phyloP scores from a whole-genome alignment of 1,140 invertebrate genomes.

The Spodoptera litura region DNA sequence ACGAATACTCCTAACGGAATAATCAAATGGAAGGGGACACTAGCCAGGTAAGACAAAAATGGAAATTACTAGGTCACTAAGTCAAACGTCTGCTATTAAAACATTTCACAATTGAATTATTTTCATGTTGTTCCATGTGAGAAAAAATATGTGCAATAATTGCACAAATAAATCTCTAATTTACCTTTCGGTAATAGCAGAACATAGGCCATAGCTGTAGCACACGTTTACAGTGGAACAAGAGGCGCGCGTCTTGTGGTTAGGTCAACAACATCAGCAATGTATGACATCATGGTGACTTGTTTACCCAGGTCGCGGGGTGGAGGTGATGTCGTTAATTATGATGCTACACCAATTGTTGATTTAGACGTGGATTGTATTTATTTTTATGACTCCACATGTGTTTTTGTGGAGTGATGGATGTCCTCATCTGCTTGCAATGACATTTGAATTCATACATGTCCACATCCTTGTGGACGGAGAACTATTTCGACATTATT shows the following conservation, averaged over 20 bases:
- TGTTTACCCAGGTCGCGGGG: conserved; percentile 72
- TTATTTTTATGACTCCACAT: conserved; percentile 49
- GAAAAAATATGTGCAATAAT: background rate
- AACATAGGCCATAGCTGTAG: background rate
- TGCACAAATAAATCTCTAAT: conserved; percentile 9
- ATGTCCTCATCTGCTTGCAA: conserved; percentile 3
- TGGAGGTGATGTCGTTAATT: conserved; percentile 75
- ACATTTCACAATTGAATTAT: background rate
- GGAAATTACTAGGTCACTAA: conserved; percentile 17
- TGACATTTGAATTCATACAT: conserved; percentile 7
- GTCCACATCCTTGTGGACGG: background rate
- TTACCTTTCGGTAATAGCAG: conserved; percentile 4
- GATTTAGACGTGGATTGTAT: conserved; percentile 52
- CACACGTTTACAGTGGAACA: conserved; percentile 50
- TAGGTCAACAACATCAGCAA: conserved; percentile 79
- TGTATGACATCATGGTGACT: conserved; percentile 79
- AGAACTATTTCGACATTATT: background rate
- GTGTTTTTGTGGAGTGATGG: conserved; percentile 15
- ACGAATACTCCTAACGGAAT: conserved; percentile 64
- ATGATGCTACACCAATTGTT: conserved; percentile 63
- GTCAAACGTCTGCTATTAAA: conserved; percentile 4
- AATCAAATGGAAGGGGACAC: conserved; percentile 71
- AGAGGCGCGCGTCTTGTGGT: conserved; percentile 54
- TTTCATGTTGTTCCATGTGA: background rate
- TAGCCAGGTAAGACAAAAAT: conserved; percentile 72